phyloP scores from a whole-genome alignment of 1,140 invertebrate species.

The Sinella curviseta region DNA sequence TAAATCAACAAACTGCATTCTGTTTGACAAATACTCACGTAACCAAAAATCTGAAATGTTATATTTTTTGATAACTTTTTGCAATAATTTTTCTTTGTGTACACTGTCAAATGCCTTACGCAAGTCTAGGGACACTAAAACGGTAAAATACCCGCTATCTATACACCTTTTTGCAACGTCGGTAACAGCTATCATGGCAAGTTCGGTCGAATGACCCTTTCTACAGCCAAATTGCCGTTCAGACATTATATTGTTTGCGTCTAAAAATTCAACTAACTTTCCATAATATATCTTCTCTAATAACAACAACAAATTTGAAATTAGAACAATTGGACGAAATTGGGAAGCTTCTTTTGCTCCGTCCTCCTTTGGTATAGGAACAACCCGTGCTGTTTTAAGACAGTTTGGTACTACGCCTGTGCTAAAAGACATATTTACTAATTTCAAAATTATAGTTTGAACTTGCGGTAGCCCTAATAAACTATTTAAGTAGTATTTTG shows the following conservation, averaged over 20 bases:
- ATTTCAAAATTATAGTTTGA: not conserved
- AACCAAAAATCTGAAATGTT: constrained; percentile 32
- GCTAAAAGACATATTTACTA: not conserved
- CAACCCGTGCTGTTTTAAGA: not conserved
- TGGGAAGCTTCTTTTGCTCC: not conserved
- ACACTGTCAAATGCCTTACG: constrained; percentile 30
- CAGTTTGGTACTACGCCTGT: not conserved
- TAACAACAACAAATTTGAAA: not conserved
- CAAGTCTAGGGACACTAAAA: constrained; percentile 20
- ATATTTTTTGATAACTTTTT: constrained; percentile 25
- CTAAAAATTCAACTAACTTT: not conserved
- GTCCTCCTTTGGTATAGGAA: not conserved
- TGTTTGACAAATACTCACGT: constrained; percentile 21
- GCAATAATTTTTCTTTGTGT: not conserved
- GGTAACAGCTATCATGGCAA: constrained; percentile 13
- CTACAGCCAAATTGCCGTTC: constrained; percentile 33
- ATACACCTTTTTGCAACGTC: constrained; percentile 25
- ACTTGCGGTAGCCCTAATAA: not conserved
- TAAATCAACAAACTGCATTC: constrained; percentile 8
- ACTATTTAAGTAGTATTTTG: too few species aligned
- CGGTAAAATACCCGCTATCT: constrained; percentile 18
- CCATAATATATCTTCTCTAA: constrained; percentile 6
- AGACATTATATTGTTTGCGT: not conserved
- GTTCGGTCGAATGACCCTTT: constrained; percentile 28
- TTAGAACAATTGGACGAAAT: not conserved